These are phyloP conservation scores for Corythoichthys intestinalis DNA, from an alignment of 2,113 vertebrate genomes.

Conservation along the genomic window DNA sequence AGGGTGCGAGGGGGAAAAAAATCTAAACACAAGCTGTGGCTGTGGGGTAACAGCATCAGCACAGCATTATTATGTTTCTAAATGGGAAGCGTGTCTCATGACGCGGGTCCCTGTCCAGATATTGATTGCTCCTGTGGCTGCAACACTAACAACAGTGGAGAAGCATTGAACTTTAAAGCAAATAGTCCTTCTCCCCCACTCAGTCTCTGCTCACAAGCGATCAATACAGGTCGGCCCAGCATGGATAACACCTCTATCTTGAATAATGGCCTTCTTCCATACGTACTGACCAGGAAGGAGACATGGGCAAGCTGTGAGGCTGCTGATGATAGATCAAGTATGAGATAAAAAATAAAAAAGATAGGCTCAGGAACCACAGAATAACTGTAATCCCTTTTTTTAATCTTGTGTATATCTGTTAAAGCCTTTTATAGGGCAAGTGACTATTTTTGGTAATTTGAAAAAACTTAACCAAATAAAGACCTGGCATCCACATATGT, in stretches of 20 bases:
- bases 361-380: not conserved
- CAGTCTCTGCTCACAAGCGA: conserved; percentile 61
- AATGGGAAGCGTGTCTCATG: conserved; percentile 72
- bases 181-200: conserved; percentile 73
- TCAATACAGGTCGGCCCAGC: conserved; percentile 55
- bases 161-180: conserved; percentile 74
- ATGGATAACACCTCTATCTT: conserved; percentile 65
- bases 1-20: conserved; percentile 37
- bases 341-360: conserved; percentile 2
- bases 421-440: too few species aligned
- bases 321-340: conserved; percentile 6
- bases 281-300: conserved; percentile 52
- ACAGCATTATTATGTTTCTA: conserved; percentile 74
- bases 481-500: too few species aligned
- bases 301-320: conserved; percentile 25
- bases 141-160: conserved; percentile 68
- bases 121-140: conserved; percentile 63
- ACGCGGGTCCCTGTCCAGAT: conserved; percentile 68
- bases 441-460: too few species aligned
- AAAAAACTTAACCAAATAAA: too few species aligned
- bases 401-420: not conserved
- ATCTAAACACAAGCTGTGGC: conserved; percentile 46
- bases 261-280: conserved; percentile 51
- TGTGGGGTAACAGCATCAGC: conserved; percentile 53
- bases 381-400: not conserved